Evolutionary conservation across 2,113 vertebrate species (phyloP).

Genomic region (Suncus etruscus): DNA sequence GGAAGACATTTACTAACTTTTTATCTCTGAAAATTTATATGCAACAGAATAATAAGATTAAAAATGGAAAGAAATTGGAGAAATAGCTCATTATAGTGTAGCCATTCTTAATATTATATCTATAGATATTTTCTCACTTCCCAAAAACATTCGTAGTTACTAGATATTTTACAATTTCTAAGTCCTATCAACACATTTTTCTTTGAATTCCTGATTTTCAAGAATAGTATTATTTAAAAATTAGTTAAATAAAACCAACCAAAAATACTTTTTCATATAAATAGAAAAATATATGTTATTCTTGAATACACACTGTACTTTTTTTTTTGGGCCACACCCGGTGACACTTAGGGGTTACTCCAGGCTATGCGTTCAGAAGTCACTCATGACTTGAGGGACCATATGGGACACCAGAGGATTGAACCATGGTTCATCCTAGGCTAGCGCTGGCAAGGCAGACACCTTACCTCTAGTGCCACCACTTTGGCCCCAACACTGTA

Average conservation of each 20-base stretch:
- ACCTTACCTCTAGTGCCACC: no score
- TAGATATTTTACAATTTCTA: background rate
- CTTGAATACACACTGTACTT: no score
- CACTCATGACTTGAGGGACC: no score
- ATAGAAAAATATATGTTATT: background rate
- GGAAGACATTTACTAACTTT: constrained; percentile 33
- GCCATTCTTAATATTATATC: background rate
- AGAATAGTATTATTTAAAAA: background rate
- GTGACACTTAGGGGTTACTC: no score
- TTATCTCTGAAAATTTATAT: constrained; percentile 56
- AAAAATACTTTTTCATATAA: background rate
- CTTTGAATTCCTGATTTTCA: background rate
- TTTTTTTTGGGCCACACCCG: no score
- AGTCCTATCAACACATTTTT: no score
- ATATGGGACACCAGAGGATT: no score
- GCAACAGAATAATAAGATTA: constrained; percentile 32
- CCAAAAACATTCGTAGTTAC: background rate
- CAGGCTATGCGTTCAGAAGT: no score
- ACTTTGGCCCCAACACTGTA: no score
- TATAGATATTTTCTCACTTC: background rate
- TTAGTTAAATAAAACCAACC: constrained; percentile 38
- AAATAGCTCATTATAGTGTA: constrained; percentile 54
- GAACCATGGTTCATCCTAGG: no score
- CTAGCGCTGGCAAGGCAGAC: no score
- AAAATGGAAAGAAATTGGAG: background rate